Evolutionary conservation across 2,113 vertebrate genomes (phyloP).

Genomic region (Oryzias woworae): DNA sequence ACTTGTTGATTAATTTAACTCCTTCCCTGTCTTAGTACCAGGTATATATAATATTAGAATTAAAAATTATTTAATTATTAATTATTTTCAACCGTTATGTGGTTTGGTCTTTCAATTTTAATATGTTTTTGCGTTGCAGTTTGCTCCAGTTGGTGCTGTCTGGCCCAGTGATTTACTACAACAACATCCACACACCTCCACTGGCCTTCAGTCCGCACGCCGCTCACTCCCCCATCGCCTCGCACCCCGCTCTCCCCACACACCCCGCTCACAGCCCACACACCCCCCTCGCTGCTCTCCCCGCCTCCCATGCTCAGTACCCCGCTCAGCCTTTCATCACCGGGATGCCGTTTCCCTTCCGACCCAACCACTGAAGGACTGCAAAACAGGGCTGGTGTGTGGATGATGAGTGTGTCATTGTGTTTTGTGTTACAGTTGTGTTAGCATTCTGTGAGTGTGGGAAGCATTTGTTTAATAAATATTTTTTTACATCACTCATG

Average conservation of each 20-base stretch:
- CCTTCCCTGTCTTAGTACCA: too few species aligned
- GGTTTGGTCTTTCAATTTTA: background rate
- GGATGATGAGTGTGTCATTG: background rate
- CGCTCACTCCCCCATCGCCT: conserved; percentile 73
- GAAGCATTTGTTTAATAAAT: conserved; percentile 63
- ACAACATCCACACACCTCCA: conserved; percentile 90
- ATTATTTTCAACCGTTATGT: background rate
- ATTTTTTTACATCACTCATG: conserved; percentile 61
- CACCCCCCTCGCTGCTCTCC: conserved; percentile 60
- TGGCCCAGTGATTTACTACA: conserved; percentile 91
- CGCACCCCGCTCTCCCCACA: conserved; percentile 74
- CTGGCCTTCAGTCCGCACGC: conserved; percentile 81
- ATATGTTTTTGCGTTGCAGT: conserved; percentile 69
- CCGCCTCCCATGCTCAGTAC: conserved; percentile 17
- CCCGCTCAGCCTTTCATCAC: conserved; percentile 82
- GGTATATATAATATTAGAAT: too few species aligned
- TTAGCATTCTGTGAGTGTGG: conserved; percentile 25
- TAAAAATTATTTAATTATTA: too few species aligned
- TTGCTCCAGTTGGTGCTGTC: conserved; percentile 96
- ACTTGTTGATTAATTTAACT: too few species aligned
- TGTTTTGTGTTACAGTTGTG: background rate
- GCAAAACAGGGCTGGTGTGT: conserved; percentile 3
- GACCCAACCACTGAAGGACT: conserved; percentile 84
- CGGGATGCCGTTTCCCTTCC: conserved; percentile 86
- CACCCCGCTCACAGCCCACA: conserved; percentile 65